Base-by-base conservation (phyloP, 2,113 vertebrate species). In the Poecilia latipinna region DNA sequence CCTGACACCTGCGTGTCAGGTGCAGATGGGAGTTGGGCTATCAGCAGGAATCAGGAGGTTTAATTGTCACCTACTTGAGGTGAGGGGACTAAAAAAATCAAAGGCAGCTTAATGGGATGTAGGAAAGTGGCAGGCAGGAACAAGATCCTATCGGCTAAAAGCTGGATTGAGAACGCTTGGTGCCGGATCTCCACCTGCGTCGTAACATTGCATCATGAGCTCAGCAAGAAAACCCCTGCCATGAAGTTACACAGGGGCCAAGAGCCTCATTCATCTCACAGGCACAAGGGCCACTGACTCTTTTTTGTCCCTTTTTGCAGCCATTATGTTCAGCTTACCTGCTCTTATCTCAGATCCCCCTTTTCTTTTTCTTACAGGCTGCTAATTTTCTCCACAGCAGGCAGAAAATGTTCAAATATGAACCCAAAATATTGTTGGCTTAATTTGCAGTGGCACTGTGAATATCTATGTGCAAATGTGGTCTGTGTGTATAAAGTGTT, bases 31-130 rank as follows among this genome's bases (percentile, higher is more conserved):
- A 42, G 39, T 54, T n/a, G 12, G 61, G 26, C 57, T 79, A 70
- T 81, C 84, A 71, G 75, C 24, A 0, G 74, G 78, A 57, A 72
- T 86, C 70, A 72, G 29, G 35, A 44, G 61, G 51, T 79, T 84
- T 63, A 77, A 37, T 74, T 78, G 75, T 83, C 75, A 81, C 84
- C 61, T 29, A 65, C 68, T 82, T 70, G 54, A 86, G 72, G 63
- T 44, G 28, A 72, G 70, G 69, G 39, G 63, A 42, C 65, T 61
- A 61, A 80, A 60, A 65, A 65, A 80, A 72, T 81, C 75, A 82
- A 83, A 87, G 66, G 42, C 62, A 51, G 37, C 70, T 77, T 77
- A 79, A 77, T 74, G 60, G 66, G 44, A 61, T 72, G 75, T 11
- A 68, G 61, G 60, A 66, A 33, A 44, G 57, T 72, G 42, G 42